phyloP scores from a whole-genome alignment of 2,888 invertebrate genomes.

The Atrina japonica region DNA sequence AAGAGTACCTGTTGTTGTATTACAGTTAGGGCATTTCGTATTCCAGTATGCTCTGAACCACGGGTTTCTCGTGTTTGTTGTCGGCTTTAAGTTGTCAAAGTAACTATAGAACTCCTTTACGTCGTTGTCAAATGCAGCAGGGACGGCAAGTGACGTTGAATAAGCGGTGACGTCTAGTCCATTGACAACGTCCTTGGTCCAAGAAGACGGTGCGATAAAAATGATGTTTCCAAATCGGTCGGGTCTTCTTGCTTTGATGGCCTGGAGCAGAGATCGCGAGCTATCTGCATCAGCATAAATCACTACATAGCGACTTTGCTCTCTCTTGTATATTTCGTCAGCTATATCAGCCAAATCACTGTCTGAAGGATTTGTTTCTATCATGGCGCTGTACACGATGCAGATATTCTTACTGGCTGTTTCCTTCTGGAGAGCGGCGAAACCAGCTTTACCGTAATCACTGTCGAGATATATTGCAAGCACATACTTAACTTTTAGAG shows the following conservation, averaged over 20 bases:
- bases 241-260: slow-evolving; percentile 12
- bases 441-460: slow-evolving; percentile 49
- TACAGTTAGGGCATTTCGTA: slow-evolving; percentile 31
- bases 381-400: slow-evolving; percentile 50
- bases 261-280: slow-evolving; percentile 40
- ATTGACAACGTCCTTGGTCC: slow-evolving; percentile 50
- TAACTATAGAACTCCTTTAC: slow-evolving; percentile 48
- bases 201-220: slow-evolving; percentile 67
- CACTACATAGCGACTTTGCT: slow-evolving; percentile 49
- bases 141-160: slow-evolving; percentile 41
- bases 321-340: slow-evolving; percentile 36
- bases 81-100: slow-evolving; percentile 49
- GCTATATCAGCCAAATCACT: slow-evolving; percentile 2
- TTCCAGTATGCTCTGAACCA: slow-evolving; percentile 60
- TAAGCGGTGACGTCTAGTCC: slow-evolving; percentile 37
- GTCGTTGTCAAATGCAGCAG: slow-evolving; percentile 47
- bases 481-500: slow-evolving; percentile 49
- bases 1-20: slow-evolving; percentile 19
- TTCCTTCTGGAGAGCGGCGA: slow-evolving; percentile 44
- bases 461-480: slow-evolving; percentile 57
- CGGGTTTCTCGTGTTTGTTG: slow-evolving; percentile 45
- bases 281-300: slow-evolving; percentile 48
- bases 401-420: slow-evolving; percentile 51
- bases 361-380: slow-evolving; percentile 19
- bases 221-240: slow-evolving; percentile 41